Percentiles rank a stretch among this genome's conserved stretches.
phyloP scores from a whole-genome alignment of 2,113 vertebrate species.

The Arothron firmamentum region DNA sequence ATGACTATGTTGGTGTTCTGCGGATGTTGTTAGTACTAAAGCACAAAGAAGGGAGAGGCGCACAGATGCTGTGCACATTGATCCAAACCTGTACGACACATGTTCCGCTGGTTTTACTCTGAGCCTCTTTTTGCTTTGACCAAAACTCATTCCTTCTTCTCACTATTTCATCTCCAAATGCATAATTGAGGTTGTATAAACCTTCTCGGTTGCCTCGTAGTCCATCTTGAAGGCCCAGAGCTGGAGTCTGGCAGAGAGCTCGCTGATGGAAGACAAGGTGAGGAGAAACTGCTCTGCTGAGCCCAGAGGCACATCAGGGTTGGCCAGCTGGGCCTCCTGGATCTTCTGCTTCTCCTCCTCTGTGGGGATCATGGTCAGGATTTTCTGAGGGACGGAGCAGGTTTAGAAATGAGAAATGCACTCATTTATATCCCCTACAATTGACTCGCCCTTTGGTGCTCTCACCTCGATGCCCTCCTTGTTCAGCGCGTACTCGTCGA shows the following conservation, averaged over 20 bases:
- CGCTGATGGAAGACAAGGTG: conserved; percentile 90
- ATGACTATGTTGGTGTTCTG: conserved; percentile 49
- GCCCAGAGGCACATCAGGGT: conserved; percentile 88
- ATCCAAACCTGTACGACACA: conserved; percentile 4
- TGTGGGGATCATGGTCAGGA: conserved; percentile 92
- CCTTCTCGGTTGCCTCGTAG: conserved; percentile 93
- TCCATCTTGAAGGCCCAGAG: conserved; percentile 99
- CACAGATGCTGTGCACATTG: conserved; percentile 56
- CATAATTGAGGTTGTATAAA: conserved; percentile 37
- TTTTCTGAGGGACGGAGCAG: conserved; percentile 78
- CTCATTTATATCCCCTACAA: neutral
- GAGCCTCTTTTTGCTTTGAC: conserved; percentile 27
- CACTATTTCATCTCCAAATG: no score
- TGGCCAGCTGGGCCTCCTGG: conserved; percentile 90
- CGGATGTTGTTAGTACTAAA: conserved; percentile 51
- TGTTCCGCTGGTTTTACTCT: conserved; percentile 9
- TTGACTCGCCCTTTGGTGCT: neutral
- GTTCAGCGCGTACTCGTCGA: conserved; percentile 96
- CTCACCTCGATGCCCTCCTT: conserved; percentile 98
- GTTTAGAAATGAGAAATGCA: neutral
- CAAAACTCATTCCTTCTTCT: neutral
- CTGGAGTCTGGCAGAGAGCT: conserved; percentile 90
- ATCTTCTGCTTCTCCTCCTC: conserved; percentile 98
- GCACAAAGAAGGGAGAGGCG: conserved; percentile 31
- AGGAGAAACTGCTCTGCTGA: conserved; percentile 96